Evolutionary conservation across 2,113 vertebrate species (phyloP), one percentile per base, ranked within the genome.

Genomic region (Rhabdomys dilectus): DNA sequence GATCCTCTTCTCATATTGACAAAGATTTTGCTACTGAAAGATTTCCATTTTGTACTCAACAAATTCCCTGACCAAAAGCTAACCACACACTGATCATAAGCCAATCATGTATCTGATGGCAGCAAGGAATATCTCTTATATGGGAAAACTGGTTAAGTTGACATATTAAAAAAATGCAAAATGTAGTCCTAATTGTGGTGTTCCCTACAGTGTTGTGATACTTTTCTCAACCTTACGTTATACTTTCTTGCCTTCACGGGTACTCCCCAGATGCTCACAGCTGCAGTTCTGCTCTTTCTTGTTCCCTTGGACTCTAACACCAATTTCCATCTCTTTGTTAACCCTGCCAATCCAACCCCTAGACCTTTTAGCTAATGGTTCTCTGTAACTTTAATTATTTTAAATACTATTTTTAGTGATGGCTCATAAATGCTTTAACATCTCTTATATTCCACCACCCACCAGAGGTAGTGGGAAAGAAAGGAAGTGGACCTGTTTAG

Each of bases 11-110:
- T 88, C 42, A 48, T 51, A 77, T 42, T 94, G 81, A 68, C 34
- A 36, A 77, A 66, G n/a, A 95, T 80, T 51, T 34, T 89, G 34
- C 53, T 68, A 26, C 60, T 80, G 42, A 29, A 91, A 89, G 48
- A 93, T 90, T 75, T 96, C 53, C 87, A 45, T 94, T 85, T 96
- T 48, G 45, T 78, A 45, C 87, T 92, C 68, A 60, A n/a, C 36
- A 78, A 76, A 36, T 72, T 19, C 36, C 22, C 85, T 76, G 77
- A 94, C 85, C 19, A 91, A 95, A 96, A 96, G 75, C 62, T 88
- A 88, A 56, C 34, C 22, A 53, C 16, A 62, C 80, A 77, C 73
- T 91, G 78, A 58, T 1, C 45, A 77, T 29, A 56, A 56, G 51
- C 17, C 77, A 80, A 22, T 34, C 77, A 36, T 36, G 51, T 80